Evolutionary conservation across 2,113 vertebrate genomes (phyloP).

Genomic region (Uria lomvia): DNA sequence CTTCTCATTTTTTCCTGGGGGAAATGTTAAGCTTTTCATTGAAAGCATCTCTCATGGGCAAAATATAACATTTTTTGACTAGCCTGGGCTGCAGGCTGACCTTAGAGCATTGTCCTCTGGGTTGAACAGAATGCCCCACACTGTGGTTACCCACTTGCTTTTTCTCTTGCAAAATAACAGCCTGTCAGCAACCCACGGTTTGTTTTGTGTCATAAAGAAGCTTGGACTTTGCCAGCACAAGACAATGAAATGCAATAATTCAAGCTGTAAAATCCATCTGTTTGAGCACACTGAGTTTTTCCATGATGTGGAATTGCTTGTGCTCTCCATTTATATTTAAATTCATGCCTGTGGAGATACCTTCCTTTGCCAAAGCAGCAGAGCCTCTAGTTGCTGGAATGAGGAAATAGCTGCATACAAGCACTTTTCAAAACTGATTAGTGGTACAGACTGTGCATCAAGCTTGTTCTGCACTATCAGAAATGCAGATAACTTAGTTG

Average conservation of each 20-base stretch:
- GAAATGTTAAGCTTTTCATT: neutral
- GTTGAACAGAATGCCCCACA: neutral
- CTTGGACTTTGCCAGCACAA: constrained; percentile 1
- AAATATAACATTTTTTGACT: neutral
- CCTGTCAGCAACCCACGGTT: neutral
- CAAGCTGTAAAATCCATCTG: constrained; percentile 58
- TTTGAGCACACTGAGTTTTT: neutral
- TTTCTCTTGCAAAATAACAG: neutral
- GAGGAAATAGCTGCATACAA: neutral
- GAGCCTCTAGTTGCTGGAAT: neutral
- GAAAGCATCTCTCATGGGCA: neutral
- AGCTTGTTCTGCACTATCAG: neutral
- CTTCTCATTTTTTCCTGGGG: fast-evolving
- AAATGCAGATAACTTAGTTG: neutral
- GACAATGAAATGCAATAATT: constrained; percentile 36
- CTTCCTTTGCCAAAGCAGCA: neutral
- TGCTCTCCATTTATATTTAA: constrained; percentile 33
- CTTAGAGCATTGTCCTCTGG: neutral
- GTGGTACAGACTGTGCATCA: neutral
- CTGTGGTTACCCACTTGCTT: neutral
- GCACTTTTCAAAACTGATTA: neutral
- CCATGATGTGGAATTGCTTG: neutral
- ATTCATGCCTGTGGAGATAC: neutral
- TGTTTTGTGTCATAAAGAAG: neutral
- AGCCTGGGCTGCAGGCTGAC: neutral